These are phyloP conservation scores for Eudorcas thomsonii DNA, from an alignment of 2,113 vertebrate species.

Conservation along the genomic window DNA sequence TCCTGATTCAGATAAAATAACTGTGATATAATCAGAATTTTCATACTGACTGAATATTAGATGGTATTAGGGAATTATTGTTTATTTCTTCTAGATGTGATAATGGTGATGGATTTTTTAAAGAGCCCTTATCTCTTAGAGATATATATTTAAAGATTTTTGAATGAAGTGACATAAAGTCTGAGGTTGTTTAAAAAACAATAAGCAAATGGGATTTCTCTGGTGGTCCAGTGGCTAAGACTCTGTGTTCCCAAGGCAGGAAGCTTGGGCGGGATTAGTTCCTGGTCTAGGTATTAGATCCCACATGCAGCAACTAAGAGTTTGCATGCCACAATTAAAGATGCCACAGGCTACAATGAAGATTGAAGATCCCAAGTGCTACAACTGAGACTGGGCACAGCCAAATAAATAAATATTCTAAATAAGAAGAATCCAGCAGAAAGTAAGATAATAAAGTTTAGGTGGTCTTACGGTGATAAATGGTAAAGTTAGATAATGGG, in stretches of 20 bases:
- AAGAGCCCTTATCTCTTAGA: neutral
- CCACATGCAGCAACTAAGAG: neutral
- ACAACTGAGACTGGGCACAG: neutral
- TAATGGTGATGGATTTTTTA: neutral
- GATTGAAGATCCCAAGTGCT: neutral
- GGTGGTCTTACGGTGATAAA: neutral
- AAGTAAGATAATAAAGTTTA: neutral
- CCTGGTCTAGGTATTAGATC: neutral
- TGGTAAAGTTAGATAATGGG: neutral
- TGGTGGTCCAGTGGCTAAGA: neutral
- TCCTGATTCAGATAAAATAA: neutral
- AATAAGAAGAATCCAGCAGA: slow-evolving; percentile 18
- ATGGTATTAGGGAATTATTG: neutral
- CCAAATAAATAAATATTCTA: neutral
- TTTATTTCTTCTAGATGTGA: neutral
- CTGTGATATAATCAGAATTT: neutral
- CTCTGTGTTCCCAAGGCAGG: neutral
- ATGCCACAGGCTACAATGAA: neutral
- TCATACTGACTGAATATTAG: neutral
- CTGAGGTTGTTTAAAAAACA: slow-evolving; percentile 8
- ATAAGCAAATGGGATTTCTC: neutral
- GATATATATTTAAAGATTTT: neutral
- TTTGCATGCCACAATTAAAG: neutral
- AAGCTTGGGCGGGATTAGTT: rapidly evolving
- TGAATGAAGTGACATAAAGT: neutral